These are phyloP conservation scores for Cybosia mesomella DNA, from an alignment of 2,888 invertebrate genomes.

Conservation along the genomic window DNA sequence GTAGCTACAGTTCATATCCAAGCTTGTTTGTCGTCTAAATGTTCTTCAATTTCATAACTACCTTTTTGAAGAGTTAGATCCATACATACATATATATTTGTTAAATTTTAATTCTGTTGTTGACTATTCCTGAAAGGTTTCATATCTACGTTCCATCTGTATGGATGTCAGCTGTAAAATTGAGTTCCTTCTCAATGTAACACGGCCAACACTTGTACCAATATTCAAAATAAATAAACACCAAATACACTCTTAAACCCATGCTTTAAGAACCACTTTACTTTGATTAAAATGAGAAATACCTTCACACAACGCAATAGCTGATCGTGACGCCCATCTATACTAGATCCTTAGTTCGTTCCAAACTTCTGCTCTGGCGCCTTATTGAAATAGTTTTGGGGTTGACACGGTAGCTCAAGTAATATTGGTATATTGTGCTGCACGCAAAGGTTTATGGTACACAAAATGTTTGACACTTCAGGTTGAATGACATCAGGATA, in stretches of 20 bases:
- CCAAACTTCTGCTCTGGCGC: slow-evolving; percentile 37
- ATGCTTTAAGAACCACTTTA: slow-evolving; percentile 53
- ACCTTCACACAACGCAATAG: slow-evolving; percentile 50
- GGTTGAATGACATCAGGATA: slow-evolving; percentile 62
- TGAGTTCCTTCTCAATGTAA: slow-evolving; percentile 68
- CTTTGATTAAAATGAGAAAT: slow-evolving; percentile 34
- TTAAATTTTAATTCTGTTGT: slow-evolving; percentile 12
- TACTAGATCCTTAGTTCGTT: slow-evolving; percentile 46
- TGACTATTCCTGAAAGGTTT: slow-evolving; percentile 44
- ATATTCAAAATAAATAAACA: slow-evolving; percentile 39
- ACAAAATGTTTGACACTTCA: slow-evolving; percentile 62
- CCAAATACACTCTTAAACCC: slow-evolving; percentile 30
- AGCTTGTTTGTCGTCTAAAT: too few species aligned
- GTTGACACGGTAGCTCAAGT: slow-evolving; percentile 43
- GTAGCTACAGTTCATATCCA: too few species aligned
- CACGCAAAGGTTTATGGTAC: slow-evolving; percentile 59
- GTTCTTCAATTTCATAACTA: too few species aligned
- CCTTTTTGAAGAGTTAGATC: too few species aligned
- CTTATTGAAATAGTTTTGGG: slow-evolving; percentile 33
- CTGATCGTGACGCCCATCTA: slow-evolving; percentile 51
- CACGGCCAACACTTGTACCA: slow-evolving; percentile 59
- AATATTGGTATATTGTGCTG: slow-evolving; percentile 49
- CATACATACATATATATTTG: too few species aligned
- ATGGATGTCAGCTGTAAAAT: slow-evolving; percentile 72
- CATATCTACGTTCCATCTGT: slow-evolving; percentile 52